Evolutionary conservation across 2,113 vertebrate species (phyloP).

Genomic region (Choloepus hoffmanni): DNA sequence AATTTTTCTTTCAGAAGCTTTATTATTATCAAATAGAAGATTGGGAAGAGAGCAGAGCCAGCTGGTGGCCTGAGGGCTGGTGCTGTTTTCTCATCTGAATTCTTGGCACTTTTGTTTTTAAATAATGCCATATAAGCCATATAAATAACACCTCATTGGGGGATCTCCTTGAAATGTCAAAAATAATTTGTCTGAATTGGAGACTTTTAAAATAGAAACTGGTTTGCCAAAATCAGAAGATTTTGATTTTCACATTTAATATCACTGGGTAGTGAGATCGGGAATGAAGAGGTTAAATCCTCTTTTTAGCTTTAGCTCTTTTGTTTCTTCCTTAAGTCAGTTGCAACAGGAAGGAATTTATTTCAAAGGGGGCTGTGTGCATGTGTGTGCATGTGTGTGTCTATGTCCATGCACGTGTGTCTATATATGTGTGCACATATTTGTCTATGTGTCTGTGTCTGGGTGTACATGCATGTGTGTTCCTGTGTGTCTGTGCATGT

Average conservation of each 20-base stretch:
- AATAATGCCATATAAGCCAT: neutral
- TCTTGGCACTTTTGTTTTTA: neutral
- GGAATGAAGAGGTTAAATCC: neutral
- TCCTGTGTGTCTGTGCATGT: neutral
- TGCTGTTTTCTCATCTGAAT: neutral
- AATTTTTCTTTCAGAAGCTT: neutral
- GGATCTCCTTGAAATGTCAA: neutral
- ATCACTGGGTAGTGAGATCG: neutral
- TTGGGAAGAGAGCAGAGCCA: neutral
- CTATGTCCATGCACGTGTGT: too few species aligned
- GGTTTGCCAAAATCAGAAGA: neutral
- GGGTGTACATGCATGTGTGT: too few species aligned
- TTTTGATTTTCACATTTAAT: neutral
- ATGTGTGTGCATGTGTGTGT: neutral
- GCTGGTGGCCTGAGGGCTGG: neutral
- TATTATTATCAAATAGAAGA: neutral
- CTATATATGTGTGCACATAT: neutral
- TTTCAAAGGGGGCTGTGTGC: neutral
- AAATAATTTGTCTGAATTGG: neutral
- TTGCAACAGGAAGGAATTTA: neutral
- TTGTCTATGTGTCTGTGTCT: neutral
- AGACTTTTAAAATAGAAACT: neutral
- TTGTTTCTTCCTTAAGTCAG: conserved; percentile 26
- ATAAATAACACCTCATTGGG: neutral
- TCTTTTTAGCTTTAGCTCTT: neutral